A percentile compares a stretch with the other conserved stretches of the same genome.
These are phyloP conservation scores for Hippoglossus stenolepis DNA, from an alignment of 2,113 vertebrate species.

Conservation along the genomic window DNA sequence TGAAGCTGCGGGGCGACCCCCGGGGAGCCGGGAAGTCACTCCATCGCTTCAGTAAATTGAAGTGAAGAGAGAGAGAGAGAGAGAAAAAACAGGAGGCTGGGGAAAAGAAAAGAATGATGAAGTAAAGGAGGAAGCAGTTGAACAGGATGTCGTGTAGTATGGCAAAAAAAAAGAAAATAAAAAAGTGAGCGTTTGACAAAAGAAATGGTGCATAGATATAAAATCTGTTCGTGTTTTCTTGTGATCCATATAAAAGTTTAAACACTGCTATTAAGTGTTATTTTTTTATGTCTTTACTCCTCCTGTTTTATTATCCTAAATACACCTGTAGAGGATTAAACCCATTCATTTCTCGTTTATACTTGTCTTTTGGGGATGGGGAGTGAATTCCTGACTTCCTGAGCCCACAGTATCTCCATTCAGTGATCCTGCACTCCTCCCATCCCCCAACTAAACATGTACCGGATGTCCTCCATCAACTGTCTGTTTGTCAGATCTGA, in stretches of 20 bases:
- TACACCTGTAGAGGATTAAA: slow-evolving; percentile 4
- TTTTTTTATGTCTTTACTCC: too few species aligned
- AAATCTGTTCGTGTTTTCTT: neutral
- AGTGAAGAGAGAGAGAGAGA: slow-evolving; percentile 25
- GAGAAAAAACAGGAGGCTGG: neutral
- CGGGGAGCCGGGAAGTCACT: slow-evolving; percentile 56
- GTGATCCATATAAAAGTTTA: neutral
- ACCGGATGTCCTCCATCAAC: slow-evolving; percentile 82
- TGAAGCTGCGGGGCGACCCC: slow-evolving; percentile 53
- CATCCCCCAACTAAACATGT: slow-evolving; percentile 65
- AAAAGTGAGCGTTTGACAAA: neutral
- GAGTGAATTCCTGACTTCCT: slow-evolving; percentile 32
- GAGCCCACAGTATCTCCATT: slow-evolving; percentile 55
- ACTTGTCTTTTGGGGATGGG: slow-evolving; percentile 13
- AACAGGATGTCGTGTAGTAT: too few species aligned
- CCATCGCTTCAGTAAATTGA: slow-evolving; percentile 60
- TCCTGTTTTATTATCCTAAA: slow-evolving; percentile 12
- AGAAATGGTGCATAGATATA: neutral
- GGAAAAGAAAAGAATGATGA: slow-evolving; percentile 2
- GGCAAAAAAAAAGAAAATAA: neutral
- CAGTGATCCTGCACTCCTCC: slow-evolving; percentile 34
- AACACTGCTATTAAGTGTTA: neutral
- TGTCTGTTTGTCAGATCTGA: slow-evolving; percentile 80
- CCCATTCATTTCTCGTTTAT: neutral
- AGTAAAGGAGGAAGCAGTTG: neutral